Evolutionary conservation across 2,797 vertebrate genomes (phyloP), one percentile per base, ranked within the genome.

Genomic region (Mallotus villosus): DNA sequence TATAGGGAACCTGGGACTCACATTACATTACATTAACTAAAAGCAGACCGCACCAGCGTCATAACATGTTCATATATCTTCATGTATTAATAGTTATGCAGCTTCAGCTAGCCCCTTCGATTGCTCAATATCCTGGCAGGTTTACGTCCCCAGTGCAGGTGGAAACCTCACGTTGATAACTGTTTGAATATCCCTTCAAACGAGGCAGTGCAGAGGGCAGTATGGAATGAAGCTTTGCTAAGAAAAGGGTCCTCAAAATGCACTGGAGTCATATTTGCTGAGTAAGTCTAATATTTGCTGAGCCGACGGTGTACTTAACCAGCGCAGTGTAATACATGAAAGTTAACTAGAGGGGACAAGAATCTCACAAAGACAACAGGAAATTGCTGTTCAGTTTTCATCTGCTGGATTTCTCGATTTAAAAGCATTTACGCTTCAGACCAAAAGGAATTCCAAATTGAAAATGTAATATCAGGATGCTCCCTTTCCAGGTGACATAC

Each of bases 361-460:
- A 80, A 74, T 75, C 82, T 77, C 79, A 77, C 70, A 77, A 68
- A 87, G 82, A 84, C 75, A 82, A 89, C 89, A 91, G 91, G 91
- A 92, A 91, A 92, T 92, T 90, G 81, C 84, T 82, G 74, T 69
- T 29, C 64, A 53, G 70, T 72, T 82, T 87, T 84, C 73, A 79
- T 85, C 80, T 77, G 76, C 70, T 58, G 77, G 34, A 75, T 77
- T 76, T 80, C 81, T 81, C 27, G 29, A 80, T 84, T 87, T 85
- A 82, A 86, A 85, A 77, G 79, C 74, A 85, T 88, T 86, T 86
- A 82, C 65, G 80, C 80, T 86, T 80, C 83, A 87, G 86, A 84
- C 87, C 71, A 84, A 74, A 63, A 83, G 63, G 81, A 85, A 88
- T 84, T 85, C 74, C 72, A 80, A 71, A 78, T 76, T 83, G 73